phyloP scores from a whole-genome alignment of 2,888 invertebrate species.

The Cephus nigrinus region DNA sequence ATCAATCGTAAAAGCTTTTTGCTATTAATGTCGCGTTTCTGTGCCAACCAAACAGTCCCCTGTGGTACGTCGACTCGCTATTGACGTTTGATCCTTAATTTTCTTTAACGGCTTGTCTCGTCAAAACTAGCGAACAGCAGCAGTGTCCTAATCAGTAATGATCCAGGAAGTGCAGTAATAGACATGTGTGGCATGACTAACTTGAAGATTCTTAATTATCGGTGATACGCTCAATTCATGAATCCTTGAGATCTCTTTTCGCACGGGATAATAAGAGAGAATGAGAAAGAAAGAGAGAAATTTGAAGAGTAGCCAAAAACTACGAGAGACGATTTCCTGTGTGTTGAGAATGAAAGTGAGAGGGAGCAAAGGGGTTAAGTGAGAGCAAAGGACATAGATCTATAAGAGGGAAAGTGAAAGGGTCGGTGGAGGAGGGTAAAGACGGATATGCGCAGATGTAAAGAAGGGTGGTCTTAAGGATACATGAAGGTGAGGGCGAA shows the following conservation, averaged over 20 bases:
- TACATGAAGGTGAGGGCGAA: background rate
- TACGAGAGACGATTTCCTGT: background rate
- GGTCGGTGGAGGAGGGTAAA: background rate
- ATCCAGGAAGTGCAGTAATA: background rate
- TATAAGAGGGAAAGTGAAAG: background rate
- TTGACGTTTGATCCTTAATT: background rate
- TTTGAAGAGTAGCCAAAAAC: background rate
- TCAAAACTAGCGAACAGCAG: background rate
- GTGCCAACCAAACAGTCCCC: background rate
- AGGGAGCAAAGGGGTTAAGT: background rate
- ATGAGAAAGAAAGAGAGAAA: background rate
- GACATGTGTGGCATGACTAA: background rate
- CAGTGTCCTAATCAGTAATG: background rate
- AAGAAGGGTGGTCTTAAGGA: background rate
- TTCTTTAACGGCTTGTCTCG: background rate
- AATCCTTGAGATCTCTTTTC: background rate
- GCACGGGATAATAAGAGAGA: background rate
- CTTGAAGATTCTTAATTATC: background rate
- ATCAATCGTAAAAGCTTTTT: slow-evolving; percentile 26
- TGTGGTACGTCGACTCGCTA: background rate
- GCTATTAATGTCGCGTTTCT: slow-evolving; percentile 26
- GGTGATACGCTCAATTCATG: background rate
- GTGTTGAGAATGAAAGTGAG: background rate
- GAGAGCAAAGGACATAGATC: background rate
- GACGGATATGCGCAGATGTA: background rate